Conservation (phyloP, 2,113 vertebrate species). For the Alligator sinensis region DNA sequence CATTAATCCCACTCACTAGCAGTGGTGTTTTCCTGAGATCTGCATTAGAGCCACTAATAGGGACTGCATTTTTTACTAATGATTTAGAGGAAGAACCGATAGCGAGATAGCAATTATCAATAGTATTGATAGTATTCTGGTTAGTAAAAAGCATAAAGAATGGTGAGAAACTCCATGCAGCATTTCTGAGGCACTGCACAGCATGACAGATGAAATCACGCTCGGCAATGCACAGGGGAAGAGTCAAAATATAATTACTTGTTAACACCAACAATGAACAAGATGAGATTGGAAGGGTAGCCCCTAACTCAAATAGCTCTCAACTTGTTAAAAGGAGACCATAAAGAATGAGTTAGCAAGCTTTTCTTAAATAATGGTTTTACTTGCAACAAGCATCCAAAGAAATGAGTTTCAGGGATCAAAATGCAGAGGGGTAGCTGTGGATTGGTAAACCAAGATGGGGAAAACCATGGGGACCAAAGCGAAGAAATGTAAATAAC, state of each 20-base stretch:
- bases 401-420: not conserved
- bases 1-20: not conserved
- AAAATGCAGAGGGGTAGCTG: not conserved
- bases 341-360: not conserved
- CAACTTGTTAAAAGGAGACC: not conserved
- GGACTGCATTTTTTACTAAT: not conserved
- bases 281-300: not conserved
- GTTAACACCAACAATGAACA: not conserved
- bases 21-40: not conserved
- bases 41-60: not conserved
- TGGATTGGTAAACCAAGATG: not conserved
- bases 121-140: conserved; percentile 1
- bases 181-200: conserved; percentile 13
- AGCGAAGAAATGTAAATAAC: fast-evolving
- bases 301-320: not conserved
- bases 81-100: conserved; percentile 1
- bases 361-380: not conserved
- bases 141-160: not conserved
- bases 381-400: not conserved
- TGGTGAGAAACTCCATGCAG: not conserved
- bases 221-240: not conserved
- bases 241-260: not conserved
- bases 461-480: not conserved
- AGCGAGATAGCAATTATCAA: not conserved
- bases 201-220: not conserved